Evolutionary conservation across 2,888 invertebrate genomes (phyloP).

Genomic region (Lepeophtheirus nordmannii): DNA sequence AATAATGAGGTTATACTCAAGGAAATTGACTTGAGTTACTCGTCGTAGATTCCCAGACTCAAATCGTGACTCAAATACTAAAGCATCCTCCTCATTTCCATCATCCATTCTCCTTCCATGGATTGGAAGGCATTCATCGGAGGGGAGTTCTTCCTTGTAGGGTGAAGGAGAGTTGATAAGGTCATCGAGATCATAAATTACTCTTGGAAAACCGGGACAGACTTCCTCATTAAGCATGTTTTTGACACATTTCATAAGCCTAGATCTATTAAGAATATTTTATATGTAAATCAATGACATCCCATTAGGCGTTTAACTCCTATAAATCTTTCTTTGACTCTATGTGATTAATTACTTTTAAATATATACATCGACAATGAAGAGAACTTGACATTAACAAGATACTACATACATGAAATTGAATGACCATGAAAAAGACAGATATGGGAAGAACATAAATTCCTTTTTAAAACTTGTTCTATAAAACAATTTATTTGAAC

Average conservation of each 20-base stretch:
- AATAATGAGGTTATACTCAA: slow-evolving; percentile 65
- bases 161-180: not conserved
- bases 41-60: slow-evolving; percentile 70
- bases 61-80: slow-evolving; percentile 66
- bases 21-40: slow-evolving; percentile 55
- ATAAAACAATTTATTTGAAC: too few species aligned
- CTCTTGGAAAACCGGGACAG: not conserved
- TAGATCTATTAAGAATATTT: not conserved
- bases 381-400: too few species aligned
- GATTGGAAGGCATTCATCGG: not conserved
- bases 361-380: too few species aligned
- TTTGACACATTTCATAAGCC: not conserved
- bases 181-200: not conserved
- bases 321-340: too few species aligned
- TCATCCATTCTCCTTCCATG: not conserved
- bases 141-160: not conserved
- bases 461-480: too few species aligned
- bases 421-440: too few species aligned
- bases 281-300: not conserved
- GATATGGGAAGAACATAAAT: too few species aligned
- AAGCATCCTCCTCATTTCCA: not conserved
- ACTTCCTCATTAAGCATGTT: not conserved
- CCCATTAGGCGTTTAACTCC: too few species aligned
- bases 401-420: too few species aligned
- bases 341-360: too few species aligned